These are phyloP conservation scores for Carcina quercana DNA, from an alignment of 2,888 invertebrate species.

Conservation along the genomic window DNA sequence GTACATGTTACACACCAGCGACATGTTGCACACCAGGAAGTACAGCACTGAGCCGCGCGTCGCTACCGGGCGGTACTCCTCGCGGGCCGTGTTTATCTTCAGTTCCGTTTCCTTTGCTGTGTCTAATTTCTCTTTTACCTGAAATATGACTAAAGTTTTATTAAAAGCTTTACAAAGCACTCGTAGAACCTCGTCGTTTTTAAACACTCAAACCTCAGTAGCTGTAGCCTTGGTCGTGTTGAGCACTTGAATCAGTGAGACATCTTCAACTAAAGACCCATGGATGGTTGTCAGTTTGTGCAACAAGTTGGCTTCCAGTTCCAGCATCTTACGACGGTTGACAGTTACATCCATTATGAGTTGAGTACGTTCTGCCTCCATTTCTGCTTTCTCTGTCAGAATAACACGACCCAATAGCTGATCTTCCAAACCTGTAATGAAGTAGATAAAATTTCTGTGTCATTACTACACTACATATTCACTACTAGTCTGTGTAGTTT, in stretches of 20 bases:
- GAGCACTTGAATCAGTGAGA: conserved; percentile 86
- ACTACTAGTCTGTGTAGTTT: neutral
- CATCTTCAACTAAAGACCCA: conserved; percentile 90
- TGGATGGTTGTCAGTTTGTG: conserved; percentile 90
- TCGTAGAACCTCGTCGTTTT: no score
- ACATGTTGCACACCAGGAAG: conserved; percentile 91
- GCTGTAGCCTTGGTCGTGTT: conserved; percentile 88
- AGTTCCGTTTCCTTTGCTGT: conserved; percentile 87
- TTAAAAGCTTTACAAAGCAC: no score
- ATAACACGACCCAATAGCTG: conserved; percentile 90
- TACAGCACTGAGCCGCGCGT: conserved; percentile 90
- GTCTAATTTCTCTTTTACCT: conserved; percentile 85
- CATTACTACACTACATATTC: neutral
- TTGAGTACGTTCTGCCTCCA: conserved; percentile 87
- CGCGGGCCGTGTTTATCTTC: conserved; percentile 88
- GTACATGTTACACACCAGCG: conserved; percentile 91
- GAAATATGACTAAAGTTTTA: no score
- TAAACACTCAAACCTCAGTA: conserved; percentile 68
- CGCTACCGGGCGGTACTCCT: conserved; percentile 90
- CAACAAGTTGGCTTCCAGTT: conserved; percentile 87
- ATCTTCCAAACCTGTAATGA: conserved; percentile 81
- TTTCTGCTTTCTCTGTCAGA: conserved; percentile 85
- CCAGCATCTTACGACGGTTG: conserved; percentile 89
- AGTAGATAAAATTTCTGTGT: no score
- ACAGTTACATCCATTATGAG: conserved; percentile 87